Evolutionary conservation across 2,797 vertebrate species (phyloP).

Genomic region (Parauchenoglanis ngamensis): DNA sequence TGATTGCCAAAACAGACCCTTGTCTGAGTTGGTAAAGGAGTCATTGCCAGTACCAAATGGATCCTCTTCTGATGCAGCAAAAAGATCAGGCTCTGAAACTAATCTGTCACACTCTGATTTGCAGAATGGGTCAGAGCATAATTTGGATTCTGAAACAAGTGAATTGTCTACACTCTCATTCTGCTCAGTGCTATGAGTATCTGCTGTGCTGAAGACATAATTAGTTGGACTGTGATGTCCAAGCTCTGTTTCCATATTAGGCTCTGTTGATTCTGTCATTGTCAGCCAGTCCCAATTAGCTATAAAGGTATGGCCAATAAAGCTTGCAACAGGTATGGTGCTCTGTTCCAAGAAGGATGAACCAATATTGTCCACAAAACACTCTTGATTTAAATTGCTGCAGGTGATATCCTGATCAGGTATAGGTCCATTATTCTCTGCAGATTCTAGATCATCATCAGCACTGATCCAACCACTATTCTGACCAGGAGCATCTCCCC

Average conservation of each 20-base stretch:
- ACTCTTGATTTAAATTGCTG: conserved; percentile 27
- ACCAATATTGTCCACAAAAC: conserved; percentile 29
- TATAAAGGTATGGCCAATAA: conserved; percentile 27
- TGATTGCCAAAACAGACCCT: conserved; percentile 7
- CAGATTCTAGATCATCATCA: conserved; percentile 64
- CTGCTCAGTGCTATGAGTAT: conserved; percentile 19
- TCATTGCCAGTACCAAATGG: conserved; percentile 46
- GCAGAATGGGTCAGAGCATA: conserved; percentile 44
- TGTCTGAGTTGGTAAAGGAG: conserved; percentile 33
- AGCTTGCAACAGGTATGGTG: conserved; percentile 17
- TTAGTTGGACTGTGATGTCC: conserved; percentile 6
- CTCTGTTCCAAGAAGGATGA: conserved; percentile 22
- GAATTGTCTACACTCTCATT: neutral
- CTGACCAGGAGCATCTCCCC: conserved; percentile 65
- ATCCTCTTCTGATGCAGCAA: conserved; percentile 44
- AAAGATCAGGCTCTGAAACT: conserved; percentile 39
- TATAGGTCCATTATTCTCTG: conserved; percentile 18
- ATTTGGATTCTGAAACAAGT: conserved; percentile 31
- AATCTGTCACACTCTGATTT: conserved; percentile 42
- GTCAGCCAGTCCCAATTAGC: conserved; percentile 34
- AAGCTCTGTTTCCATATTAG: conserved; percentile 5
- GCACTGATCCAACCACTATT: conserved; percentile 67
- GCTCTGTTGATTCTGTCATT: conserved; percentile 15
- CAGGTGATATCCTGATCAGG: conserved; percentile 33
- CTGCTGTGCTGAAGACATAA: neutral